Evolutionary conservation across 2,888 invertebrate genomes (phyloP).

Genomic region (Idaea aversata): DNA sequence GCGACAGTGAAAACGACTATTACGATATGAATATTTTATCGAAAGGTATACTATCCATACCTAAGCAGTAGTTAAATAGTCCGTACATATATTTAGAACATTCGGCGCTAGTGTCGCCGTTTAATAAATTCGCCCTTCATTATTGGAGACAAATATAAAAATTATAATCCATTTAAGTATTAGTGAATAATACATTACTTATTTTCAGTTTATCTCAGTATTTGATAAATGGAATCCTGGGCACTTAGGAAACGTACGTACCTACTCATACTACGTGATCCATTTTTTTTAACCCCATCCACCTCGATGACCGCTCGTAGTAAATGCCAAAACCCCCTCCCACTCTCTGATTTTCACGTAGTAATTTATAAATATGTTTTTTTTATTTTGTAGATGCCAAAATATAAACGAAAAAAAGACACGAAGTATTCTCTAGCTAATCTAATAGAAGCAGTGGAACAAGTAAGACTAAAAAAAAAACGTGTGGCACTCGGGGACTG

Average conservation of each 20-base stretch:
- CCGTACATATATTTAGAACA: not conserved
- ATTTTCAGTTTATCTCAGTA: too few relatives aligned
- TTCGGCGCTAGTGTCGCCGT: not conserved
- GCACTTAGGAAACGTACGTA: too few relatives aligned
- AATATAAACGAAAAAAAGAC: conserved; percentile 8
- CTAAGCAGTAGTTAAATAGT: too few relatives aligned
- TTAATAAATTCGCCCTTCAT: too few relatives aligned
- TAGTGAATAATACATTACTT: conserved; percentile 5
- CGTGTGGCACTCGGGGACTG: too few relatives aligned
- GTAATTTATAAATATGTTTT: conserved; percentile 1
- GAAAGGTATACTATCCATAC: too few relatives aligned
- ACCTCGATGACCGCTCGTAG: too few relatives aligned
- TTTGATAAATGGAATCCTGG: too few relatives aligned
- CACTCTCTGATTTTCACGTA: too few relatives aligned
- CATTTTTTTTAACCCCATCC: too few relatives aligned
- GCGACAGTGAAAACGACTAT: conserved; percentile 13
- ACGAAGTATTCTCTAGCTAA: conserved; percentile 7
- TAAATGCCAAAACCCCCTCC: too few relatives aligned
- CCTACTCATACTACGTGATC: too few relatives aligned
- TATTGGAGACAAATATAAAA: conserved; percentile 3
- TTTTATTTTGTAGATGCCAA: conserved; percentile 14
- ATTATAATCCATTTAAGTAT: conserved; percentile 10
- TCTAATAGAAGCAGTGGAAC: conserved; percentile 6
- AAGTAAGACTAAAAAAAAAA: conserved; percentile 14
- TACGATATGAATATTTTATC: conserved; percentile 8